These are phyloP conservation scores for Ailuropoda melanoleuca DNA, from an alignment of 2,113 vertebrate genomes.

Conservation along the genomic window DNA sequence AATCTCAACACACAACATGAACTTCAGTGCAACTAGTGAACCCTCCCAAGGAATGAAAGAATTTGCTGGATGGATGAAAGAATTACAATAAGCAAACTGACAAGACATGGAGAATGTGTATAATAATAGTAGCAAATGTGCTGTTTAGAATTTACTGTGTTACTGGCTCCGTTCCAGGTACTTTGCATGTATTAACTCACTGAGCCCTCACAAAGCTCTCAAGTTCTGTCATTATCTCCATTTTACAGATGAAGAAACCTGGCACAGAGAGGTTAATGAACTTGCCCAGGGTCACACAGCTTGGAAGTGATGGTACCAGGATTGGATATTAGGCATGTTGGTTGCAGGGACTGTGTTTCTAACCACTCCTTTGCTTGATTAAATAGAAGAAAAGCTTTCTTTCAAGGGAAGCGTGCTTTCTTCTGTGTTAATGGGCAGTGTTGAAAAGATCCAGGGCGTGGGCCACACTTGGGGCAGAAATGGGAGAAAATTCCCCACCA, in stretches of 20 bases:
- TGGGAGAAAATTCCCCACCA: neutral
- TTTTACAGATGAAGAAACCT: neutral
- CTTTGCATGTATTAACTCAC: neutral
- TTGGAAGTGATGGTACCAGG: neutral
- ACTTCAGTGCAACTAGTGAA: neutral
- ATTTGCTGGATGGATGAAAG: neutral
- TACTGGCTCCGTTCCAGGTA: neutral
- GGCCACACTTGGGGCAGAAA: neutral
- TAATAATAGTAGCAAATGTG: neutral
- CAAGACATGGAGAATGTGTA: neutral
- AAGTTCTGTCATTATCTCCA: neutral
- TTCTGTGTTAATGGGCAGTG: neutral
- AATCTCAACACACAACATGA: neutral
- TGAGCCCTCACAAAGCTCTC: accelerated
- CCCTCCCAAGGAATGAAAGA: neutral
- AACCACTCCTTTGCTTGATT: neutral
- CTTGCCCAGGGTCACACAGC: neutral
- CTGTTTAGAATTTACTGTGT: neutral
- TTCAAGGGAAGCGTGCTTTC: neutral
- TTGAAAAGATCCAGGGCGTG: neutral
- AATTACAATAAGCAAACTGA: neutral
- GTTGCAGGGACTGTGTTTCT: neutral
- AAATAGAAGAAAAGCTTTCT: neutral
- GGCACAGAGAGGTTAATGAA: neutral
- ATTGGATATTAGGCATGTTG: neutral